These are phyloP conservation scores for Daktulosphaira vitifoliae DNA, from an alignment of 1,140 invertebrate species.

Conservation along the genomic window DNA sequence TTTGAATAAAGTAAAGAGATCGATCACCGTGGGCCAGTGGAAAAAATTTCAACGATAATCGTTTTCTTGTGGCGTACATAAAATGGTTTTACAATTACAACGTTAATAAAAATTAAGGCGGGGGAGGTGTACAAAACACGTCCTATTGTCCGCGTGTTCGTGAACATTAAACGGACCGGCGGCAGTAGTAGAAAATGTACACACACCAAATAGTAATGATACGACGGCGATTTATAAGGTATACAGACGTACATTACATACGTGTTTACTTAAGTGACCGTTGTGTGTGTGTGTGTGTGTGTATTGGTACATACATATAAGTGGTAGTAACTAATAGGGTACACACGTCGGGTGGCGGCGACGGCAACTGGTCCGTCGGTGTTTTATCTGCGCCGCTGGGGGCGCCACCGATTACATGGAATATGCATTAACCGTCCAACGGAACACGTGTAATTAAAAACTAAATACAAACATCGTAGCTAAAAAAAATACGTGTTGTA, in stretches of 20 bases:
- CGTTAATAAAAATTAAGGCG: neutral
- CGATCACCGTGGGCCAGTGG: too few relatives aligned
- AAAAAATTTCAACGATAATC: too few relatives aligned
- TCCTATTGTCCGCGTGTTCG: conserved; percentile 9
- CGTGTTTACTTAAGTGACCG: neutral
- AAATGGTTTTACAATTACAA: too few relatives aligned
- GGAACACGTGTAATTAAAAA: conserved; percentile 32
- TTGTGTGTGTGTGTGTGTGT: neutral
- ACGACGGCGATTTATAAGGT: neutral
- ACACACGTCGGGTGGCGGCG: neutral
- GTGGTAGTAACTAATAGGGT: neutral
- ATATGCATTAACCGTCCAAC: conserved; percentile 30
- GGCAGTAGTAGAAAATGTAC: conserved; percentile 13
- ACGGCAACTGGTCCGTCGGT: conserved; percentile 18
- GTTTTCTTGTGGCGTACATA: too few relatives aligned
- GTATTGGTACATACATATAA: neutral
- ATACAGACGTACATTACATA: neutral
- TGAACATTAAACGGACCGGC: neutral
- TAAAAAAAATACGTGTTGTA: conserved; percentile 18
- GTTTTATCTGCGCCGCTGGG: conserved; percentile 18
- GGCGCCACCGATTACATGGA: conserved; percentile 31
- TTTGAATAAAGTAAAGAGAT: too few relatives aligned
- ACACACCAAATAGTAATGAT: neutral
- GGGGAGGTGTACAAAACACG: conserved; percentile 11
- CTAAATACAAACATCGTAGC: neutral